A percentile compares a stretch with the other conserved stretches of the same genome.
Conservation (phyloP, 2,113 vertebrate species). For the Crotophaga sulcirostris region DNA sequence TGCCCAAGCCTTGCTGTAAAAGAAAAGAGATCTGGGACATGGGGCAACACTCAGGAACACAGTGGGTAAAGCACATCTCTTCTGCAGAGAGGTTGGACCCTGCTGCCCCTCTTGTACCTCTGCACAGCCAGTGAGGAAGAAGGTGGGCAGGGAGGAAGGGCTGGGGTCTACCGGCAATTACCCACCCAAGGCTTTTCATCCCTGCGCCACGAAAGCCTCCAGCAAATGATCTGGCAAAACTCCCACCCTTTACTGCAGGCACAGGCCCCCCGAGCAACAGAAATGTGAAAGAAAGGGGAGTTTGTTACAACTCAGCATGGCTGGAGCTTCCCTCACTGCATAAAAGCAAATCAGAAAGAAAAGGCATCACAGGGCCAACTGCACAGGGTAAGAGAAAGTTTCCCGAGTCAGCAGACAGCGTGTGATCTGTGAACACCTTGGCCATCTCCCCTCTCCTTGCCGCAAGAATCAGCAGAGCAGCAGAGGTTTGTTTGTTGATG, state of each 20-base stretch:
- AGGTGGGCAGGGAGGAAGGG: background rate
- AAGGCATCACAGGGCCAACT: accelerated
- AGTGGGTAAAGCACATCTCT: background rate
- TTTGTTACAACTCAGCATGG: accelerated
- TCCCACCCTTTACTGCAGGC: background rate
- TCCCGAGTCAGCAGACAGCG: background rate
- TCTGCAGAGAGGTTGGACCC: background rate
- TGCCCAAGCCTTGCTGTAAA: accelerated
- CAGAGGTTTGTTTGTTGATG: background rate
- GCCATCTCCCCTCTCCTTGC: background rate
- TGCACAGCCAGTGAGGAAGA: background rate
- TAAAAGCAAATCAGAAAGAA: background rate
- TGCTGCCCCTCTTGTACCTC: accelerated
- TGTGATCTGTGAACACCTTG: accelerated
- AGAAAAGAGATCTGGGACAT: accelerated
- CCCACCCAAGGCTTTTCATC: background rate
- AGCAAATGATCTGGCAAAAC: background rate
- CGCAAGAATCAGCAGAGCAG: background rate
- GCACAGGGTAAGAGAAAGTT: background rate
- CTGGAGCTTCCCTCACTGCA: accelerated
- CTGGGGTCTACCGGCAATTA: background rate
- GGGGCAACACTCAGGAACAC: accelerated
- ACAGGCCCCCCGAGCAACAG: background rate
- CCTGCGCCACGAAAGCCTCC: accelerated
- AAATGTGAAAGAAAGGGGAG: accelerated